Conservation (phyloP, 2,113 vertebrate species). For the Orthonyx spaldingii region DNA sequence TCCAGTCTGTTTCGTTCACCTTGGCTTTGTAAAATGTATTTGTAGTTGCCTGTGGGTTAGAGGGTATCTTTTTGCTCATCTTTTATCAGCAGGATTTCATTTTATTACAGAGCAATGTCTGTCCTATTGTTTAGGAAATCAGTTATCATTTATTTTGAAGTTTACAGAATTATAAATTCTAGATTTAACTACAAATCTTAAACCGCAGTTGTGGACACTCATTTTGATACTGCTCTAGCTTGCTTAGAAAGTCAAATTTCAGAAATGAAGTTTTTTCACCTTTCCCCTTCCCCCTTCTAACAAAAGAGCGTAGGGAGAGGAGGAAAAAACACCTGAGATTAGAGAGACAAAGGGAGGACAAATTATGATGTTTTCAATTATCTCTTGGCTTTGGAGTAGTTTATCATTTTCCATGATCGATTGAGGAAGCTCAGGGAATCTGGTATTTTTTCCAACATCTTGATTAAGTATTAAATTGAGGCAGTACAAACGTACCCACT, state of each 20-base stretch:
- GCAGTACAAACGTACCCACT: not conserved
- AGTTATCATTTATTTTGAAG: not conserved
- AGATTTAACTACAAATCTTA: not conserved
- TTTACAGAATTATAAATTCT: not conserved
- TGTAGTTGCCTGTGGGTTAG: not conserved
- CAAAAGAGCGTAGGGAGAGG: not conserved
- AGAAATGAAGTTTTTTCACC: accelerated
- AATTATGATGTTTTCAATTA: not conserved
- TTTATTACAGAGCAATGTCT: not conserved
- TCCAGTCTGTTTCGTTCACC: not conserved
- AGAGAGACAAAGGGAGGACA: not conserved
- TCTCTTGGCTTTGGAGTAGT: not conserved
- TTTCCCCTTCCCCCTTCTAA: not conserved
- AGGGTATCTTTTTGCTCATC: not conserved
- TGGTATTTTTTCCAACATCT: not conserved
- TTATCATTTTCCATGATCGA: not conserved
- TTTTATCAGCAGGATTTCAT: not conserved
- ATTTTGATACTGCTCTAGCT: not conserved
- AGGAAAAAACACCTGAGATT: not conserved
- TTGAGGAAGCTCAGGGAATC: not conserved
- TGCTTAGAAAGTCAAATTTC: not conserved
- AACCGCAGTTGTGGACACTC: not conserved
- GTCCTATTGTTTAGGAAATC: not conserved
- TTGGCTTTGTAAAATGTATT: not conserved
- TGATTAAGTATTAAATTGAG: not conserved